Base-by-base conservation (phyloP, 2,888 invertebrate species). In the Chrysopilus asiliformis region DNA sequence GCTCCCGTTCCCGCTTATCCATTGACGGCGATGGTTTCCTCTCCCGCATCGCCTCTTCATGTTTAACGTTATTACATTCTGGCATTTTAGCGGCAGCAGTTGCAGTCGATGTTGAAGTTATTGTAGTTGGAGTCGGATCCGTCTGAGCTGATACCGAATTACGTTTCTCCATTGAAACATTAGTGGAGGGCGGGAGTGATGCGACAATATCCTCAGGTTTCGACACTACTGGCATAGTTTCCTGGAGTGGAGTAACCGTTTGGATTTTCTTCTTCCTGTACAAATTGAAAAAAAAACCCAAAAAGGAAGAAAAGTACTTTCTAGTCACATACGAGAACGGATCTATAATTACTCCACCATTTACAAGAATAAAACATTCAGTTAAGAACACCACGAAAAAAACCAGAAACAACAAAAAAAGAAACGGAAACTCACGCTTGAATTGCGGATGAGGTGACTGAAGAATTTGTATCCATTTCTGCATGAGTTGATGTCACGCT, bases 401-500 rank as follows among this genome's bases (percentile, higher is more conserved):
- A 12, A 31, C 7, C 17, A 30, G 17, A 9, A n/a, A n/a, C n/a
- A n/a, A n/a, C n/a, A n/a, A n/a, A n/a, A n/a, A n/a, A n/a, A n/a
- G n/a, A n/a, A n/a, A n/a, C n/a, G n/a, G n/a, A n/a, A n/a, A n/a
- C n/a, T 24, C 40, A 43, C 41, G 25, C 37, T 42, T 40, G 40
- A 31, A 34, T 34, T 20, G 41, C 36, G 3, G 43, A 20, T 14
- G 58, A 55, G 38, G 57, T 55, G 9, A 59, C 55, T 6, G 57
- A 57, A 3, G 56, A 47, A 3, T 60, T 54, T 40, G 56, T 57
- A 34, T 67, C 66, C 50, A 73, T 70, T 31, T 70, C 72, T 1
- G 72, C 74, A 27, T 74, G 74, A 0, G 73, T 73, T 0, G 74
- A 74, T 16, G 77, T 79, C 4, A 79, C 66, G 46, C 79, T 79